These are phyloP conservation scores for Seira musarum DNA, from an alignment of 2,888 invertebrate genomes.

Conservation along the genomic window DNA sequence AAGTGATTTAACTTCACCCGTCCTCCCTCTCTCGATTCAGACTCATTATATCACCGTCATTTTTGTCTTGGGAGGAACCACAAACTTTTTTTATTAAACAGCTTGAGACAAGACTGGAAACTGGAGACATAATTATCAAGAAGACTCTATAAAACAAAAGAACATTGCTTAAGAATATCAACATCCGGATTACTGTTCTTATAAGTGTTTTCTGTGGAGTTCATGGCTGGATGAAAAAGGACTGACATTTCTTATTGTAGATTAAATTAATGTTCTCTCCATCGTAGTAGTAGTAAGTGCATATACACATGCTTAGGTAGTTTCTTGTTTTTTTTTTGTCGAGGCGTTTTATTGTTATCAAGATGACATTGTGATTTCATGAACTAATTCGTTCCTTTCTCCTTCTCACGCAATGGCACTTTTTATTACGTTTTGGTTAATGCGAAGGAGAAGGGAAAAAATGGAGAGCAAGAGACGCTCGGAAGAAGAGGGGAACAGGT, in stretches of 20 bases:
- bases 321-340: background rate
- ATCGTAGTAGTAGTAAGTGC: too few relatives aligned
- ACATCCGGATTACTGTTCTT: too few relatives aligned
- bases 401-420: conserved; percentile 51
- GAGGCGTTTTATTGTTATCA: conserved; percentile 45
- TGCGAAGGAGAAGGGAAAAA: conserved; percentile 24
- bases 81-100: conserved; percentile 24
- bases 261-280: too few relatives aligned
- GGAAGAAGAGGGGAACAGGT: conserved; percentile 34
- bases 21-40: background rate
- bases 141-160: conserved; percentile 5
- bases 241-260: background rate
- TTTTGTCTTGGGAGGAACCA: conserved; percentile 13
- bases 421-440: conserved; percentile 28
- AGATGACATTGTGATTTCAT: conserved; percentile 60
- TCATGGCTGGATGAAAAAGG: background rate
- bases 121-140: conserved; percentile 44
- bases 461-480: too few relatives aligned
- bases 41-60: background rate
- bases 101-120: conserved; percentile 39
- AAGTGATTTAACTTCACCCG: conserved; percentile 18
- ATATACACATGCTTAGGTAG: too few relatives aligned
- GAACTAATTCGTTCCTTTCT: conserved; percentile 54
- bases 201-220: too few relatives aligned
- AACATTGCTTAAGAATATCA: conserved; percentile 24